These are phyloP conservation scores for Plagodis pulveraria DNA, from an alignment of 2,888 invertebrate genomes.

Conservation along the genomic window DNA sequence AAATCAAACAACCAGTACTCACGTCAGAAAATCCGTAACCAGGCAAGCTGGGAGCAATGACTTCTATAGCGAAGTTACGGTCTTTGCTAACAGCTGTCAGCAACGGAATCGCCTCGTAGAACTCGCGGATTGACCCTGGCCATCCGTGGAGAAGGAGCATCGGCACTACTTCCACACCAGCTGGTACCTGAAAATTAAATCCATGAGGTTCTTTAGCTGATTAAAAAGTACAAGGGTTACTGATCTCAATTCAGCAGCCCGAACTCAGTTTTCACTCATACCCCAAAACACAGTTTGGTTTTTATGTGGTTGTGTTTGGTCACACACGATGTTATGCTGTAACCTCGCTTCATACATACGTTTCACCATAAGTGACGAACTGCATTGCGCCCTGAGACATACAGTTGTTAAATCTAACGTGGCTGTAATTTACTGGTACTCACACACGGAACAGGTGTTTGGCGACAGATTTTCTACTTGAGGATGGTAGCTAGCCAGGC, in stretches of 20 bases:
- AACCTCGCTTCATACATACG: no score
- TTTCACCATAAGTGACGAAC: no score
- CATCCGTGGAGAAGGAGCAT: constrained; percentile 92
- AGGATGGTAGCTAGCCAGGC: no score
- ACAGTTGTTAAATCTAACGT: no score
- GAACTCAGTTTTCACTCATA: no score
- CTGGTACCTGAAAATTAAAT: constrained; percentile 54
- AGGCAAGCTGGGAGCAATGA: constrained; percentile 85
- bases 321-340: neutral
- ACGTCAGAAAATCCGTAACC: constrained; percentile 78
- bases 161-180: constrained; percentile 82
- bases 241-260: no score
- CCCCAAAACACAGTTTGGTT: no score
- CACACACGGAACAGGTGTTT: no score
- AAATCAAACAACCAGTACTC: constrained; percentile 33
- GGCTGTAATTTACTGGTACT: no score
- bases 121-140: constrained; percentile 93
- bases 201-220: neutral
- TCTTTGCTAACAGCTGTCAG: constrained; percentile 82
- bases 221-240: neutral
- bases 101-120: constrained; percentile 89
- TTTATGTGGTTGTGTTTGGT: neutral
- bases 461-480: no score
- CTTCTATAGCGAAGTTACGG: constrained; percentile 85
- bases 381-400: no score